Base-by-base conservation (phyloP, 2,797 vertebrate genomes). In the Pristis pectinata region DNA sequence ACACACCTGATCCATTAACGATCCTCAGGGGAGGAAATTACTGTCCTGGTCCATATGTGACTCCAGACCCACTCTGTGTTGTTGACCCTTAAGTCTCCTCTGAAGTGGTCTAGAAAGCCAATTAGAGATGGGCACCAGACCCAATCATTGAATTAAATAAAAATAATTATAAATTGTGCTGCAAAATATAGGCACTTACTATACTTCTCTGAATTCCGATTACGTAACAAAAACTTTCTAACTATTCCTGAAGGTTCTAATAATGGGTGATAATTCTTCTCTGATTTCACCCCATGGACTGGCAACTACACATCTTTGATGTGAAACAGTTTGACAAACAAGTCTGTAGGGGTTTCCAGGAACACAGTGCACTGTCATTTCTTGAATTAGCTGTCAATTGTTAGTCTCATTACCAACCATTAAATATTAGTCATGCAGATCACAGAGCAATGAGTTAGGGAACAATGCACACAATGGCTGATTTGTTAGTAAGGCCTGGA, bases 341-440 rank as follows among this genome's bases (percentile, higher is more conserved):
- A 49, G 72, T 70, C 92, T 56, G 13, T 49, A 24, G 92, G 92
- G 70, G 44, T 74, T 94, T 76, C 70, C 44, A 76, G 41, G 44
- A 76, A 53, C 53, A 94, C 70, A 53, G 92, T 53, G 70, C 27
- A 11, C 41, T 74, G 70, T n/a, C 24, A 15, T 93, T 93, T 93
- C 44, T n/a, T 34, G 70, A 94, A 94, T 94, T 94, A 94, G 70
- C 70, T 76, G 70, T 76, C 70, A 76, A 74, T 94, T 94, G 92
- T 94, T 94, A 1, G 44, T 94, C 92, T 94, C 92, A 94, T 94
- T 94, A 94, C 67, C 2, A 44, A 56, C 92, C 15, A 94, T 94
- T 94, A 94, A 94, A 94, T 30, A 56, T n/a, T 74, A 94, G 92
- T 94, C 91, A 70, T 93, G 67, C 64, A 93, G 61, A 93, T 93